Evolutionary conservation across 2,888 invertebrate species (phyloP).

Genomic region (Neoaliturus tenellus): DNA sequence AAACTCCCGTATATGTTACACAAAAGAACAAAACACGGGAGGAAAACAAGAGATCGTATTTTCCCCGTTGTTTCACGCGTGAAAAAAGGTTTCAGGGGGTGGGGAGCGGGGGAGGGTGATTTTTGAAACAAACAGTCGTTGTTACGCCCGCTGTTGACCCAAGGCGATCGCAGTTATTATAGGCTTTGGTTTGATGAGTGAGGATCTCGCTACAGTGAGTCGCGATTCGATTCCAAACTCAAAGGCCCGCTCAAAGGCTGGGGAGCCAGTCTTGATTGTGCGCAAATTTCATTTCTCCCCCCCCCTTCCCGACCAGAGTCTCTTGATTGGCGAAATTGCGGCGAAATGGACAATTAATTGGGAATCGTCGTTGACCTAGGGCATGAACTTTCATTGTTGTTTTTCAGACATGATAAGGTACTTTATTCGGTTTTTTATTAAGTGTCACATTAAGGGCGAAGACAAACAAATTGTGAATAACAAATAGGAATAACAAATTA

Average conservation of each 20-base stretch:
- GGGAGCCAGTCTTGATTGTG: conserved; percentile 37
- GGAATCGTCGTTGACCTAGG: too few relatives aligned
- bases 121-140: conserved; percentile 11
- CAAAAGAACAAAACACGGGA: not conserved
- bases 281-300: conserved; percentile 25
- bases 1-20: not conserved
- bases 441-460: too few relatives aligned
- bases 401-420: too few relatives aligned
- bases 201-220: conserved; percentile 33
- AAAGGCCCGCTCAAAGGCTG: conserved; percentile 50
- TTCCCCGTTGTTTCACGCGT: conserved; percentile 11
- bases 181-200: conserved; percentile 48
- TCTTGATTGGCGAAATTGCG: conserved; percentile 57
- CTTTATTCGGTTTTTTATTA: too few relatives aligned
- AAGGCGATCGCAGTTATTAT: conserved; percentile 37
- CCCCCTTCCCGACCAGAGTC: not conserved
- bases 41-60: not conserved
- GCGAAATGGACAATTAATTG: conserved; percentile 56
- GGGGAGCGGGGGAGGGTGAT: not conserved
- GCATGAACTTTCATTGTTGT: too few relatives aligned
- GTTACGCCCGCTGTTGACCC: conserved; percentile 20
- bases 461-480: too few relatives aligned
- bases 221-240: conserved; percentile 55
- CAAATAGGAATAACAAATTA: too few relatives aligned
- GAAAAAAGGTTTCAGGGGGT: not conserved